Base-by-base conservation (phyloP, 92 coral and sea anemone species). In the Parazoanthus atlanticus region DNA sequence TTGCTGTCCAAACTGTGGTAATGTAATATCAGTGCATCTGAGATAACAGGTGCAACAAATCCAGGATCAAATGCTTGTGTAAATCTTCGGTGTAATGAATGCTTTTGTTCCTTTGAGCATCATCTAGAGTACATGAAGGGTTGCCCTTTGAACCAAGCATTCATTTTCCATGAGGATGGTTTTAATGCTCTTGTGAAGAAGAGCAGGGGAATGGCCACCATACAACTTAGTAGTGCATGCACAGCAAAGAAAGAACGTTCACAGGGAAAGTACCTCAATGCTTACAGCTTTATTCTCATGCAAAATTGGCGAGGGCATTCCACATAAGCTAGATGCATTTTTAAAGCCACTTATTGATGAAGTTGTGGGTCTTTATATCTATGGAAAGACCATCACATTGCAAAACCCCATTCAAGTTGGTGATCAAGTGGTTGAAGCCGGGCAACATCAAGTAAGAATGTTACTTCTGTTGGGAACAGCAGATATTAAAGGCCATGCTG, bases 291-390 rank as follows among this genome's bases (percentile, higher is more conserved):
- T 67, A 90, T 90, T 9, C 94, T 87, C 93, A n/a, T 90, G 83
- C 74, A 32, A 79, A 6, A 80, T 94, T 11, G 49, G 84, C 26
- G 94, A 92, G 65, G 96, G 93, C 1, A 91, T 91, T 79, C 86
- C 79, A 0, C 96, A 92, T 79, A 94, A 92, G 78, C 73, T 92
- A 21, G 94, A 94, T 94, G 89, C 94, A 6, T 94, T 94, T 79
- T 26, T 92, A 38, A 92, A 88, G 76, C 96, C 94, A 4, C 85
- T 94, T 1, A 86, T 94, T 70, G 87, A 92, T 81, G 96, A 94
- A 54, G 80, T 94, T 23, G 91, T 80, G 3, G 89, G 90, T 3
- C 92, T 91, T 19, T 93, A 87, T 49, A 80, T 89, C 54, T 84
- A 84, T 88, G 96, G 94, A 26, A 88, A 36, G 81, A 85, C 86